Base-by-base conservation (phyloP, 2,113 vertebrate genomes). In the Cololabis saira region DNA sequence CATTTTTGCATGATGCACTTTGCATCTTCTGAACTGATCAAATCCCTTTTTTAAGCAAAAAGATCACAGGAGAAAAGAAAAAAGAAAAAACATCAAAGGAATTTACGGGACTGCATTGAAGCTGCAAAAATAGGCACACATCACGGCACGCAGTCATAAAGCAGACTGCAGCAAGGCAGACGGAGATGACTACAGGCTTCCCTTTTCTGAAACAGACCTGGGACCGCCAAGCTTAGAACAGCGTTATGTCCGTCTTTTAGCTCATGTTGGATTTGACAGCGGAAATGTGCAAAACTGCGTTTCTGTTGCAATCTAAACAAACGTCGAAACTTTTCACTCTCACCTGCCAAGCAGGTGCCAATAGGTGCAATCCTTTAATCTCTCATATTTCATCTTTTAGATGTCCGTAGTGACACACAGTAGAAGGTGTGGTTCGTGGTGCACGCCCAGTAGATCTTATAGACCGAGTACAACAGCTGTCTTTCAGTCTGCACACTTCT, bases 131-230 rank as follows among this genome's bases (percentile, higher is more conserved):
- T 64, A 85, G 71, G 67, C 74, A 76, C 75, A 72, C 80, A 37
- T 85, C 74, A 82, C 66, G 41, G 27, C 73, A 63, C 79, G 40
- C 64, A 43, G 71, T 62, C 73, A 69, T 71, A 76, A 81, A 86
- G 62, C 79, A 80, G 74, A 85, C 82, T 81, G 85, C 85, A 87
- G 84, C 71, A 81, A 61, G 65, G 67, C 52, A 47, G 61, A 77
- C 24, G 48, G 69, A 55, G 40, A 37, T 37, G 45, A 69, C 41
- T 43, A 62, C 61, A 18, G 61, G 60, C 42, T 42, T 80, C 53
- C 30, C 27, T 45, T 83, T 40, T 67, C 24, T 62, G 59, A 84
- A 83, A 57, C 76, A 50, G 61, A 63, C 75, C 73, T 5, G 47
- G 83, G 74, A 76, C 75, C 75, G 76, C 68, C 79, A 76, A 82